Evolutionary conservation across 2,888 invertebrate genomes (phyloP).

Genomic region (Steinernema carpocapsae): DNA sequence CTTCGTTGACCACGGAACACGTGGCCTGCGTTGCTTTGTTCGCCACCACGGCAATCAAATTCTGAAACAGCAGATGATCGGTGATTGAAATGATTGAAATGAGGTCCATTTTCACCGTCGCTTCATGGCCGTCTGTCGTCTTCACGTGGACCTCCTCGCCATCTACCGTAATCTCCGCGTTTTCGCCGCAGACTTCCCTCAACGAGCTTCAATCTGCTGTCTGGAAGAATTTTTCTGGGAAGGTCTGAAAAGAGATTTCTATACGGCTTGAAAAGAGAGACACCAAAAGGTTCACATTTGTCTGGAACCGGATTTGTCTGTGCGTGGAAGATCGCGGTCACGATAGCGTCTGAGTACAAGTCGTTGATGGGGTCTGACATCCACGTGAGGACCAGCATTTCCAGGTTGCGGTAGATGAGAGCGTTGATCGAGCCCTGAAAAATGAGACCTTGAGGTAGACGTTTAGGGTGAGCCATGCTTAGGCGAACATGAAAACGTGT

Average conservation of each 20-base stretch:
- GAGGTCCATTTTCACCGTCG: constrained; percentile 82
- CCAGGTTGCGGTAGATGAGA: constrained; percentile 41
- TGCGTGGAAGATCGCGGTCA: constrained; percentile 85
- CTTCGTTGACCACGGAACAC: neutral
- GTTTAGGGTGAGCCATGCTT: too few species aligned
- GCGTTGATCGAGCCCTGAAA: constrained; percentile 43
- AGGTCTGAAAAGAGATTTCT: constrained; percentile 44
- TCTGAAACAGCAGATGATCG: constrained; percentile 44
- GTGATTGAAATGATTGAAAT: constrained; percentile 73
- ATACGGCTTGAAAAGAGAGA: too few species aligned
- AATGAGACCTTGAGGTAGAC: too few species aligned
- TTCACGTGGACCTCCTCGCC: constrained; percentile 72
- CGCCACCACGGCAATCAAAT: constrained; percentile 34
- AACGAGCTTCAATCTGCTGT: neutral
- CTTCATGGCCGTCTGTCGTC: constrained; percentile 83
- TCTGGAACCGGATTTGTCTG: constrained; percentile 72
- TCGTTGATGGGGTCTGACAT: constrained; percentile 90
- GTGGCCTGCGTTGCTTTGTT: neutral
- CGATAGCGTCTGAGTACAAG: constrained; percentile 95
- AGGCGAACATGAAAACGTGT: too few species aligned
- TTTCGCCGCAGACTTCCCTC: constrained; percentile 45
- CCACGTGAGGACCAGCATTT: constrained; percentile 87
- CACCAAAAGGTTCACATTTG: too few species aligned
- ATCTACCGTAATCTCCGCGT: constrained; percentile 14
- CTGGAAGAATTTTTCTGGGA: constrained; percentile 15